Percentiles rank a stretch among this genome's conserved stretches.
Conservation (phyloP, 2,113 vertebrate genomes). For the Carassius auratus region DNA sequence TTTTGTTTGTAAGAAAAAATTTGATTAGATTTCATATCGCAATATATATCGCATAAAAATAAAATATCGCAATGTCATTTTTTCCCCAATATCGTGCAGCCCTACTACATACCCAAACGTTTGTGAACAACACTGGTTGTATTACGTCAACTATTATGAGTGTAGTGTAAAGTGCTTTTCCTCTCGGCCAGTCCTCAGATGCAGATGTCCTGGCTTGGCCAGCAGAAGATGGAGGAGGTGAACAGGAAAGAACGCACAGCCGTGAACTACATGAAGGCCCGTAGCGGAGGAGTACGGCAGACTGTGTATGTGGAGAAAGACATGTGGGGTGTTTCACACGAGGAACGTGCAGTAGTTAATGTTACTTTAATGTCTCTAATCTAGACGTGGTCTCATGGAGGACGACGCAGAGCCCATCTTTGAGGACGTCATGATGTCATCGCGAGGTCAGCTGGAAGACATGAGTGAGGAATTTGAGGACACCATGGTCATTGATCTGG, state of each 20-base stretch:
- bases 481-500: conserved; percentile 99
- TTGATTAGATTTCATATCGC: too few species aligned
- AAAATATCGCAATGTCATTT: too few species aligned
- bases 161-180: background rate
- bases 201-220: conserved; percentile 97
- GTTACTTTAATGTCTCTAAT: conserved; percentile 15
- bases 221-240: conserved; percentile 96
- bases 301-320: conserved; percentile 85
- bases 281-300: conserved; percentile 92
- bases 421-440: conserved; percentile 99
- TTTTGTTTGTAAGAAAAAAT: too few species aligned
- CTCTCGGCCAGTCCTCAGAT: conserved; percentile 87
- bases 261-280: conserved; percentile 98
- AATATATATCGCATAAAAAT: too few species aligned
- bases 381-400: conserved; percentile 94
- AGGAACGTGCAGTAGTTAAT: background rate
- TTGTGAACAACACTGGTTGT: background rate
- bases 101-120: background rate
- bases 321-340: background rate
- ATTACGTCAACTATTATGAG: background rate
- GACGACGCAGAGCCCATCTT: conserved; percentile 99
- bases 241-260: conserved; percentile 93
- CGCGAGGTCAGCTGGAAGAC: conserved; percentile 94
- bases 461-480: conserved; percentile 99
- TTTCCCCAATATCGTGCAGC: too few species aligned